Evolutionary conservation across 2,888 invertebrate species (phyloP).

Genomic region (Leptarthrus brevirostris): DNA sequence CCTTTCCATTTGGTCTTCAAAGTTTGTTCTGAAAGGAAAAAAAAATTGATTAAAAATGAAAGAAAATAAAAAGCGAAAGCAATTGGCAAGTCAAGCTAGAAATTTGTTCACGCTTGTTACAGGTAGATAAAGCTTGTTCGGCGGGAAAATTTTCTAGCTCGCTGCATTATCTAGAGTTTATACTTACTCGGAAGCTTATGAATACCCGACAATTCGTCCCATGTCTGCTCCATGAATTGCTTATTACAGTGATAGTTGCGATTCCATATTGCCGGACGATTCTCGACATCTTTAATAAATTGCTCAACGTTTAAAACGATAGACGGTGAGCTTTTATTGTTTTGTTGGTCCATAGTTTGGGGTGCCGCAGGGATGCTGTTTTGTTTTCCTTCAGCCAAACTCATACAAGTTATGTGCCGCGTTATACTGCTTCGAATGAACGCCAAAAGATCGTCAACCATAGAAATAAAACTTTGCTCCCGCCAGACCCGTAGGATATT

Average conservation of each 20-base stretch:
- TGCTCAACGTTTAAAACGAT: constrained; percentile 66
- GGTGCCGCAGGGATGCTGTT: background rate
- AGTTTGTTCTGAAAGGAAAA: constrained; percentile 61
- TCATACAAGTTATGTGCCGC: constrained; percentile 16
- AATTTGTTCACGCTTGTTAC: no score
- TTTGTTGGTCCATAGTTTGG: constrained; percentile 25
- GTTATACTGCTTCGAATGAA: constrained; percentile 23
- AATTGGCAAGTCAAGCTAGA: background rate
- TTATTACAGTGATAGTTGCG: constrained; percentile 67
- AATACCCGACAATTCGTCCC: constrained; percentile 65
- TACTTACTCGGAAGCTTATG: constrained; percentile 66
- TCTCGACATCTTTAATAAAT: constrained; percentile 66
- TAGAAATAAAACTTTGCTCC: constrained; percentile 13
- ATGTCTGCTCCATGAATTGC: constrained; percentile 66
- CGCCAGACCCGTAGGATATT: no score
- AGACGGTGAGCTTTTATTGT: constrained; percentile 59
- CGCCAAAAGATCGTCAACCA: constrained; percentile 37
- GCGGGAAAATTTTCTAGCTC: no score
- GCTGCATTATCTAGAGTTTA: background rate
- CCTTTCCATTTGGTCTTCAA: constrained; percentile 68
- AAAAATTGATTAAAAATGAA: constrained; percentile 33
- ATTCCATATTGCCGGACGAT: constrained; percentile 67
- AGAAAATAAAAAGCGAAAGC: constrained; percentile 30
- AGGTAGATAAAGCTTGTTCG: no score
- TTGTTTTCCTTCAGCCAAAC: constrained; percentile 14